These are phyloP conservation scores for Yasuhikotakia modesta DNA, from an alignment of 2,797 vertebrate species.

Conservation along the genomic window DNA sequence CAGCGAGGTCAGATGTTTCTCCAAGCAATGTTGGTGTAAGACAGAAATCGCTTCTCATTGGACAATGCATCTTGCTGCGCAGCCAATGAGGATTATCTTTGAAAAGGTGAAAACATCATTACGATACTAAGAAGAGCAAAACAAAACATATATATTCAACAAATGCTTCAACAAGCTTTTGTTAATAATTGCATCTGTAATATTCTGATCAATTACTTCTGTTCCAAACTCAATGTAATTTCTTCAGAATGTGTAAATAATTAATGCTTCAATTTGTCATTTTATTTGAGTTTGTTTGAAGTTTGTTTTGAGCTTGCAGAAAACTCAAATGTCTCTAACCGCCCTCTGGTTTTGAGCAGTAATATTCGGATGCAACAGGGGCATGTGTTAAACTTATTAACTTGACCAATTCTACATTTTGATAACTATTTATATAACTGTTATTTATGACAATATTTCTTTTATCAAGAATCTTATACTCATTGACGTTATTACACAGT, in stretches of 20 bases:
- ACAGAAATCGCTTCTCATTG: slow-evolving; percentile 14
- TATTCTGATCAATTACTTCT: not conserved
- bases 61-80: slow-evolving; percentile 7
- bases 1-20: not conserved
- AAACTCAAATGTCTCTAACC: slow-evolving; percentile 49
- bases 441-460: slow-evolving; percentile 54
- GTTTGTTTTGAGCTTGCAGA: slow-evolving; percentile 40
- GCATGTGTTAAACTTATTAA: slow-evolving; percentile 32
- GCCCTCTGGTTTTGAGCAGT: slow-evolving; percentile 29
- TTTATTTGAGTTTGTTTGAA: slow-evolving; percentile 36
- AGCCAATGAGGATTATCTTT: not conserved
- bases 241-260: slow-evolving; percentile 36
- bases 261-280: not conserved
- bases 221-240: slow-evolving; percentile 1
- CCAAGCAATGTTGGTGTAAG: not conserved
- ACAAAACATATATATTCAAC: not conserved
- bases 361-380: too few species aligned
- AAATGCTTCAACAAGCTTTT: not conserved
- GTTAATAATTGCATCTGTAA: not conserved
- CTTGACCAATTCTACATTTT: slow-evolving; percentile 61
- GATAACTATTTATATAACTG: slow-evolving; percentile 64
- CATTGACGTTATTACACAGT: not conserved
- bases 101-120: slow-evolving; percentile 24
- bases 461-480: slow-evolving; percentile 50
- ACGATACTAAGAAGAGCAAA: slow-evolving; percentile 12